These are phyloP conservation scores for Varanus komodoensis DNA, from an alignment of 2,113 vertebrate species.

Conservation along the genomic window DNA sequence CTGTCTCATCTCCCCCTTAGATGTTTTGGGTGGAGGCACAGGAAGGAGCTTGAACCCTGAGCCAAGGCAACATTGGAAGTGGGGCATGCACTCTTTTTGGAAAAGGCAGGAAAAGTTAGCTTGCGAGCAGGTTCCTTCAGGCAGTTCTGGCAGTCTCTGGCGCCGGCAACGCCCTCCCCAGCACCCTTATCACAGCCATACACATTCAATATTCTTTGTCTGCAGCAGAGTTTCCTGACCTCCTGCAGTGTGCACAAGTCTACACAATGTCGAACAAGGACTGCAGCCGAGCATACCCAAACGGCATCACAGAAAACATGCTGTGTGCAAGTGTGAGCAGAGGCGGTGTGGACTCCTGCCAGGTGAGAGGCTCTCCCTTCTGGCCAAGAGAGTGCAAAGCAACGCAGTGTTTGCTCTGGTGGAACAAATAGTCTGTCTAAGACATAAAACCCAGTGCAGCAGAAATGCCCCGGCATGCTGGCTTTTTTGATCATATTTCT, in stretches of 20 bases:
- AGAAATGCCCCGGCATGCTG: no score
- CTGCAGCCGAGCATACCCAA: slow-evolving; percentile 79
- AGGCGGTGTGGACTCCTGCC: slow-evolving; percentile 85
- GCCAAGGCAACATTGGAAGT: background rate
- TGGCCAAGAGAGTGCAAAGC: background rate
- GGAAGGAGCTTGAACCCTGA: no score
- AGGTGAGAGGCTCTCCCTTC: slow-evolving; percentile 69
- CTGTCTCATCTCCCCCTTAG: no score
- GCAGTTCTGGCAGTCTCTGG: background rate
- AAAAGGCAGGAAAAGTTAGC: background rate
- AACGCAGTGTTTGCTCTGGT: background rate
- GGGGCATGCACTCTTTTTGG: background rate
- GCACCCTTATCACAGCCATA: background rate
- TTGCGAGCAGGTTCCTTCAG: background rate
- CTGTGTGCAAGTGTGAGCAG: slow-evolving; percentile 81
- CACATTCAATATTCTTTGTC: background rate
- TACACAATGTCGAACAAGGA: slow-evolving; percentile 78
- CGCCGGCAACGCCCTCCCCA: background rate
- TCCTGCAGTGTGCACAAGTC: slow-evolving; percentile 79
- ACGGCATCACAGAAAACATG: slow-evolving; percentile 84
- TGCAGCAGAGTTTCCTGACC: slow-evolving; percentile 78
- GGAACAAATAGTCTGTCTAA: background rate
- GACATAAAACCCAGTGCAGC: no score
- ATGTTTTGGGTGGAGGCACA: no score
- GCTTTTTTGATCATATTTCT: no score